These are phyloP conservation scores for Hydra vulgaris DNA, from an alignment of 30 jellyfish, hydroid and myxozoan species.

Conservation along the genomic window DNA sequence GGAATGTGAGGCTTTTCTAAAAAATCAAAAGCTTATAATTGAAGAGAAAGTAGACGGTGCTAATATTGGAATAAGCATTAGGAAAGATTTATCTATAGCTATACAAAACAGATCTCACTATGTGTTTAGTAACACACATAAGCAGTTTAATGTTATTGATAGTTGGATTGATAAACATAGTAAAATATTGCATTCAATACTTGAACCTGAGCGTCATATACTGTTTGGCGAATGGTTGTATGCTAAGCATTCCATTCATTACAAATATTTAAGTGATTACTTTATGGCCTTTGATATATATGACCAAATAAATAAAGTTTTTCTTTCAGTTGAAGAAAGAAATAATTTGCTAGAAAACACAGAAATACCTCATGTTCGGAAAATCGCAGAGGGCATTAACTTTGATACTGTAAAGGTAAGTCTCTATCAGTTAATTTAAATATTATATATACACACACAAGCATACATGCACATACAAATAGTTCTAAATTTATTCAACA, in stretches of 20 bases:
- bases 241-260: constrained; percentile 75
- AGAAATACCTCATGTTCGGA: constrained; percentile 36
- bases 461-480: too few species aligned
- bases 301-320: constrained; percentile 19
- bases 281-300: constrained; percentile 73
- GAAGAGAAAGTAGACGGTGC: constrained; percentile 96
- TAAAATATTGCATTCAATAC: constrained; percentile 15
- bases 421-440: not conserved
- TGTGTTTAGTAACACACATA: constrained; percentile 48
- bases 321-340: constrained; percentile 30
- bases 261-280: constrained; percentile 42
- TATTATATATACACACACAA: too few species aligned
- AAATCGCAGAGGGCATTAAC: constrained; percentile 32
- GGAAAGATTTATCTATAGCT: constrained; percentile 22
- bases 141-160: constrained; percentile 59
- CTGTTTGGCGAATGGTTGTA: constrained; percentile 84
- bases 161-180: constrained; percentile 47
- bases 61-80: constrained; percentile 61
- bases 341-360: constrained; percentile 40
- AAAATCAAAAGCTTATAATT: constrained; percentile 23
- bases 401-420: constrained; percentile 37
- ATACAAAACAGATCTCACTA: constrained; percentile 78
- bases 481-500: too few species aligned
- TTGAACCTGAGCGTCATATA: constrained; percentile 31
- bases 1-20: constrained; percentile 43